A percentile compares a stretch with the other conserved stretches of the same genome.
phyloP scores from a whole-genome alignment of 2,888 invertebrate species.

The Dynastes tityus region DNA sequence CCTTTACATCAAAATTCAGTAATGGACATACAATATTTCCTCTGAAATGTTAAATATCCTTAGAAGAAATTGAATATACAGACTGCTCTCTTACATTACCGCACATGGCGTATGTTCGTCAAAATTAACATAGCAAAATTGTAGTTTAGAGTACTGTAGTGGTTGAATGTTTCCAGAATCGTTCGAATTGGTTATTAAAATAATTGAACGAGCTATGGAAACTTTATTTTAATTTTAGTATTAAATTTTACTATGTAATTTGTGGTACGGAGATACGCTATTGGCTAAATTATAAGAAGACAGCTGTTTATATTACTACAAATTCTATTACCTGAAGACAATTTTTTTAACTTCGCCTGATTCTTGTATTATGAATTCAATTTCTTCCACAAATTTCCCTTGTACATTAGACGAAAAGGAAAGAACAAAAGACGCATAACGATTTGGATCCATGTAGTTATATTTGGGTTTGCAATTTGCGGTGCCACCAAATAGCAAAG shows the following conservation, averaged over 20 bases:
- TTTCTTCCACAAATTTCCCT: slow-evolving; percentile 77
- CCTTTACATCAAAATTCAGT: slow-evolving; percentile 72
- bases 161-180: too few relatives aligned
- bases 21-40: slow-evolving; percentile 77
- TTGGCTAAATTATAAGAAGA: too few relatives aligned
- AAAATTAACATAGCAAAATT: too few relatives aligned
- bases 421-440: slow-evolving; percentile 73
- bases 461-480: slow-evolving; percentile 72
- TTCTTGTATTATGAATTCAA: slow-evolving; percentile 75
- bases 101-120: too few relatives aligned
- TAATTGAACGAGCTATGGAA: too few relatives aligned
- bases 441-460: slow-evolving; percentile 71
- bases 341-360: slow-evolving; percentile 74
- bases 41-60: slow-evolving; percentile 68
- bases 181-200: too few relatives aligned
- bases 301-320: too few relatives aligned
- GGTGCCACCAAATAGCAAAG: slow-evolving; percentile 74
- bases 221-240: too few relatives aligned
- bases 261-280: too few relatives aligned
- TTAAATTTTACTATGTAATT: too few relatives aligned
- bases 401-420: slow-evolving; percentile 75
- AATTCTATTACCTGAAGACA: slow-evolving; percentile 72
- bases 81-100: too few relatives aligned
- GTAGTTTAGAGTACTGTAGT: too few relatives aligned
- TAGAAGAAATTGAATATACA: background rate